A percentile compares a stretch with the other conserved stretches of the same genome.
Conservation (phyloP, 2,797 vertebrate species). For the Myripristis murdjan region DNA sequence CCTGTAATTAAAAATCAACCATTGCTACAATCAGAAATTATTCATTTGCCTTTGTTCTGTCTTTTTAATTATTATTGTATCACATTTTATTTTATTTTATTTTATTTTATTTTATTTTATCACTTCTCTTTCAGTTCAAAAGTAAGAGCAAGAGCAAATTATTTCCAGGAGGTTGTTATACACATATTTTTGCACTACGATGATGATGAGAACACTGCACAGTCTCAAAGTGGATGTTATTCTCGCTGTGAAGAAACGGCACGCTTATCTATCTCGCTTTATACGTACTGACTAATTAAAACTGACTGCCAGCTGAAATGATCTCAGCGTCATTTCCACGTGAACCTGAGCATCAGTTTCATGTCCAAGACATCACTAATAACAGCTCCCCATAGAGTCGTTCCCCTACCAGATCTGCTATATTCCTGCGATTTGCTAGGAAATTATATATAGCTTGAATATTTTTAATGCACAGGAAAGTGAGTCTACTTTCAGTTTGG, state of each 20-base stretch:
- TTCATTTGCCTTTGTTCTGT: no score
- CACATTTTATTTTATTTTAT: no score
- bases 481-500: slow-evolving; percentile 15
- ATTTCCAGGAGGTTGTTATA: no score
- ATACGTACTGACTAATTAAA: background rate
- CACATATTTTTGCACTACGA: no score
- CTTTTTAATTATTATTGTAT: no score
- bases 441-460: background rate
- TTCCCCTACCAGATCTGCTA: background rate
- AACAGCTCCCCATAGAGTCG: background rate
- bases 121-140: background rate
- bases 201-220: no score
- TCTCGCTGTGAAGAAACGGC: no score
- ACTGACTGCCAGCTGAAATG: background rate
- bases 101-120: background rate
- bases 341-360: slow-evolving; percentile 1
- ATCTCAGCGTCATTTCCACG: background rate
- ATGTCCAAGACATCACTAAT: background rate
- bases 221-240: no score
- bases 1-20: no score
- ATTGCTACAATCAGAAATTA: no score
- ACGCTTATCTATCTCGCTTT: background rate
- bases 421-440: background rate
- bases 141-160: no score
- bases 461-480: slow-evolving; percentile 26